Evolutionary conservation across 2,888 invertebrate species (phyloP), one percentile per base, ranked within the genome.

Genomic region (Diarsia mendica): DNA sequence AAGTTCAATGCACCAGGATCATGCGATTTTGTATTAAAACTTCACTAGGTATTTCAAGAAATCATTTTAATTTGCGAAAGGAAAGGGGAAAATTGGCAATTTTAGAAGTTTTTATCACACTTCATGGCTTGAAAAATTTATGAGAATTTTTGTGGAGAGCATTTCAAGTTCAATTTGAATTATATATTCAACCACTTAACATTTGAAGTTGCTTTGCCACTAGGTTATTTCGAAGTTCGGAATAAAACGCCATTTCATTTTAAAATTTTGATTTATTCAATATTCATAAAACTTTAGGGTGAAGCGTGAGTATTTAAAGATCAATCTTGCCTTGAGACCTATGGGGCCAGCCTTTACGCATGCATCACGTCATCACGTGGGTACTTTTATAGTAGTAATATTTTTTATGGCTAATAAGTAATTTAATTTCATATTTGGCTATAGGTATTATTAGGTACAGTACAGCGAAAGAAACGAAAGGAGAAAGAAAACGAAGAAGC

Each of bases 1-100:
- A 66, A 79, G 72, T 82, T 84, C 67, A 84, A 84, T 84, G 74
- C 79, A 82, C 67, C 72, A 70, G 60, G 11, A 67, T 60, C 84
- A 84, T 82, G 84, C 85, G 72, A 84, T 76, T 66, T 76, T 53
- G 67, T 75, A 71, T 65, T 76, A 20, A 75, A 77, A 83, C 28
- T 83, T 73, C 5, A 28, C 51, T 33, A 39, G 46, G 70, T 71
- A 84, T 63, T 72, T 64, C 39, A 65, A 65, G 46, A 53, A 72
- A 68, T 75, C 20, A 70, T 70, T 76, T 63, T 2, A 81, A 69
- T 1, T 73, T 33, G 61, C 65, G 28, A 76, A 80, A 72, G 18
- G 20, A 75, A 77, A 75, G 44, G 61, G 39, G 23, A 49, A 70
- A 72, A 72, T 72, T 18, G 39, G 51, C 44, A 51, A 55, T 74